These are phyloP conservation scores for Steinernema scapterisci DNA, from an alignment of 2,888 invertebrate species.

Conservation along the genomic window DNA sequence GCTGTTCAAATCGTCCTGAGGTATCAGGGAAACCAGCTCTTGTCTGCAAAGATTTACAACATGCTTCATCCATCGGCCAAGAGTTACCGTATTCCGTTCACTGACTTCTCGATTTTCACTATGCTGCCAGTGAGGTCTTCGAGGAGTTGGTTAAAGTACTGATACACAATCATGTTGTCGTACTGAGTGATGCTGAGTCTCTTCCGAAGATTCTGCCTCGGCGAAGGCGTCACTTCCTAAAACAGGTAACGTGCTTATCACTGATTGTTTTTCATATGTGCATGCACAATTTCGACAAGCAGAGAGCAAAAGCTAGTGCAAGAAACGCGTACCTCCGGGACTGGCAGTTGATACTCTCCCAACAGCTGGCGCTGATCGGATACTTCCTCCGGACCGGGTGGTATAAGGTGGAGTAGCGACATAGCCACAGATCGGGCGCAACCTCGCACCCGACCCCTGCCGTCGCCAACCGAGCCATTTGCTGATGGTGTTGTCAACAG, in stretches of 20 bases:
- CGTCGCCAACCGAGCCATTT: slow-evolving; percentile 43
- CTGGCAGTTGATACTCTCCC: neutral
- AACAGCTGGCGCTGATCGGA: neutral
- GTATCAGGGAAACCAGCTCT: slow-evolving; percentile 56
- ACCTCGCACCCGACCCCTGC: slow-evolving; percentile 17
- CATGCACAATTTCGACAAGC: neutral
- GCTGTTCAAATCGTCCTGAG: slow-evolving; percentile 55
- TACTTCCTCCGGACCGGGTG: slow-evolving; percentile 1
- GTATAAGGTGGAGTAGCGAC: slow-evolving; percentile 36
- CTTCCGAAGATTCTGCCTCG: slow-evolving; percentile 41
- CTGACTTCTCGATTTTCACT: slow-evolving; percentile 52
- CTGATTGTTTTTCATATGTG: neutral
- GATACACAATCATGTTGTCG: slow-evolving; percentile 64
- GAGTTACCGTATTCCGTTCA: slow-evolving; percentile 55
- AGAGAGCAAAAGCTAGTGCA: neutral
- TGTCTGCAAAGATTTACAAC: slow-evolving; percentile 45
- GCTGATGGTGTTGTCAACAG: slow-evolving; percentile 23
- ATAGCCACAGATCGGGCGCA: slow-evolving; percentile 35
- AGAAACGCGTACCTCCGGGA: neutral
- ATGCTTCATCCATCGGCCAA: neutral
- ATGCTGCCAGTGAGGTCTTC: slow-evolving; percentile 59
- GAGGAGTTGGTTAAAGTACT: slow-evolving; percentile 62
- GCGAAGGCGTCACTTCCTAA: slow-evolving; percentile 13
- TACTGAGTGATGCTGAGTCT: slow-evolving; percentile 62
- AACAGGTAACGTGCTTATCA: neutral